Evolutionary conservation across 2,888 invertebrate species (phyloP), one percentile per base, ranked within the genome.

Genomic region (Orthonychiurus folsomi): DNA sequence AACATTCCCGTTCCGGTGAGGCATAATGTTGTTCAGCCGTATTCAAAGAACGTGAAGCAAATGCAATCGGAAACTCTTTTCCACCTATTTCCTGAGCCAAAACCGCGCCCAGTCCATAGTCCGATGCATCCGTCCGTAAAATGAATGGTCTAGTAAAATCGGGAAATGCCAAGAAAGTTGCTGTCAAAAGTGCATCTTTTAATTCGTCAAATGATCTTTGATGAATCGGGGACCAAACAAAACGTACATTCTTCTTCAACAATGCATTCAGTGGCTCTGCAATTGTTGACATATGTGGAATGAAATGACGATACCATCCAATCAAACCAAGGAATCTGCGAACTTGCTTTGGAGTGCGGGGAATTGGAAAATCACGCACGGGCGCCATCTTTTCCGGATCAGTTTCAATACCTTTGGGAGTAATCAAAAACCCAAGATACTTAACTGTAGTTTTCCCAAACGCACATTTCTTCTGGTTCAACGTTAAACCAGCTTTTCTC

Each of bases 391-490:
- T 74, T 0, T 63, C 64, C 0, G 70, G 70, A 69, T 73, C 73
- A n/a, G 73, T 68, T 37, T 63, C 58, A 9, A 76, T 63, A 1
- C 74, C 74, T 3, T 70, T 52, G 15, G 60, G 55, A 61, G 75
- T 73, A 0, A 78, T 73, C 0, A 74, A 26, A 59, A 74, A 75
- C 1, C 76, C 75, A 2, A 77, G 61, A 61, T 74, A 75, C 56
- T 71, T 70, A 3, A 77, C 50, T 21, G 67, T 37, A 1, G 68
- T 63, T n/a, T 65, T 37, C 1, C 71, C 68, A 61, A 75, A 74
- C n/a, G 63, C 54, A 62, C 74, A 75, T 63, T 77, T 77, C 0
- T 27, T 56, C 2, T 69, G 25, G 50, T 73, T 74, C 0, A 76
- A 25, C 0, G 73, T 73, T 2, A 75, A 56, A 25, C 70, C 69